These are phyloP conservation scores for Aeoliscus strigatus DNA, from an alignment of 2,797 vertebrate species.

Conservation along the genomic window DNA sequence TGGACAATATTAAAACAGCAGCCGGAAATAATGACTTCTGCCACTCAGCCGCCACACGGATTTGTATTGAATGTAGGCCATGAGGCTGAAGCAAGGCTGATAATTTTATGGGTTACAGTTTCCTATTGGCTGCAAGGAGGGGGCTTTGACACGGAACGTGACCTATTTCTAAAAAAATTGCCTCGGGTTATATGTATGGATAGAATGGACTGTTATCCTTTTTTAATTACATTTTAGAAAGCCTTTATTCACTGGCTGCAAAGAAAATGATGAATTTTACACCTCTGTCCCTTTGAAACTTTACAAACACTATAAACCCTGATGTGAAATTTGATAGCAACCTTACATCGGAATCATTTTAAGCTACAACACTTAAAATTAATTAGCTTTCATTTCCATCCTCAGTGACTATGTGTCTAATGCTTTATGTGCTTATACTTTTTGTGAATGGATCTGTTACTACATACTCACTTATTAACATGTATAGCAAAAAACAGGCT, in stretches of 20 bases:
- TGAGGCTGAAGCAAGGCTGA: slow-evolving; percentile 73
- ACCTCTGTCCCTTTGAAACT: slow-evolving; percentile 40
- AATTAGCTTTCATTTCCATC: not conserved
- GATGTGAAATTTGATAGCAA: slow-evolving; percentile 18
- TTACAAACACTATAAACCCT: slow-evolving; percentile 37
- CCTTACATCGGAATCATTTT: slow-evolving; percentile 22
- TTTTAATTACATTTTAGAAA: slow-evolving; percentile 85
- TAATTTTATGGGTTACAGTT: slow-evolving; percentile 79
- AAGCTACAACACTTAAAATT: slow-evolving; percentile 10
- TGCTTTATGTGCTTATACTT: not conserved
- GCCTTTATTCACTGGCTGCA: slow-evolving; percentile 70
- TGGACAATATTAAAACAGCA: slow-evolving; percentile 81
- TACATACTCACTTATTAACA: not conserved
- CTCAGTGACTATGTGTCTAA: not conserved
- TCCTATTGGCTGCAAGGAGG: slow-evolving; percentile 75
- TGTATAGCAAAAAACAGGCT: not conserved
- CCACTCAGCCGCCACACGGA: slow-evolving; percentile 70
- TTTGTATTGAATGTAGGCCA: slow-evolving; percentile 81
- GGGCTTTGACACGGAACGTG: slow-evolving; percentile 79
- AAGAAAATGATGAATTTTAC: slow-evolving; percentile 44
- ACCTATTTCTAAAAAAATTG: slow-evolving; percentile 80
- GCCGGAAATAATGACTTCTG: slow-evolving; percentile 81
- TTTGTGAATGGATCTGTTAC: slow-evolving; percentile 1
- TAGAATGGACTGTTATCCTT: slow-evolving; percentile 78
- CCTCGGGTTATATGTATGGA: slow-evolving; percentile 77